These are phyloP conservation scores for Portevinia maculata DNA, from an alignment of 2,888 invertebrate species.

Conservation along the genomic window DNA sequence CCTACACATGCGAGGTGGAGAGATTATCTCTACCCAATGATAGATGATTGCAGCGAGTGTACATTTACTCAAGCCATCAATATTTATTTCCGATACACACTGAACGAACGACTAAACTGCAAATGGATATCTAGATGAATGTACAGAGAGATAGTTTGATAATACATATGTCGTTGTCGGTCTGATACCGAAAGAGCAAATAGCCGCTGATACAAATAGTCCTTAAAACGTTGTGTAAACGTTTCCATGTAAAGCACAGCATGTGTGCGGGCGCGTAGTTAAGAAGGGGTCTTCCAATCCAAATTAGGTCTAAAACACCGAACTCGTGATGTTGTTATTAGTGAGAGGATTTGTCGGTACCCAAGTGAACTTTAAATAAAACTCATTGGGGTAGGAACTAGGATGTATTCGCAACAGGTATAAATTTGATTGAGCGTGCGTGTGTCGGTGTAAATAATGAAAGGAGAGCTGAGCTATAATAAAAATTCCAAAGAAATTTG, in stretches of 20 bases:
- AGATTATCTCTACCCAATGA: constrained; percentile 64
- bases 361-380: constrained; percentile 7
- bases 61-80: constrained; percentile 71
- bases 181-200: constrained; percentile 31
- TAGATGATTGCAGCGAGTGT: constrained; percentile 70
- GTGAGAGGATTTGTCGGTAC: constrained; percentile 42
- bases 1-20: not conserved
- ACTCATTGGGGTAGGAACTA: not conserved
- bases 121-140: constrained; percentile 12
- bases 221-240: constrained; percentile 15
- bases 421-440: not conserved
- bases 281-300: not conserved
- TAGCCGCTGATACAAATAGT: constrained; percentile 19
- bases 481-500: too few species aligned
- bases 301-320: constrained; percentile 29
- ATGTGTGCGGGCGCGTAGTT: not conserved
- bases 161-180: constrained; percentile 9
- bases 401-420: constrained; percentile 27
- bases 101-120: constrained; percentile 30
- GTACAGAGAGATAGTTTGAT: not conserved
- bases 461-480: too few species aligned
- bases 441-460: not conserved
- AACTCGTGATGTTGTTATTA: constrained; percentile 59
- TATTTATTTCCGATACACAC: constrained; percentile 60
- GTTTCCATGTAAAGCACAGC: not conserved